Percentiles rank a stretch among this genome's conserved stretches.
phyloP scores from a whole-genome alignment of 64 coral and sea anemone species.

The Astreopora myriophthalma region DNA sequence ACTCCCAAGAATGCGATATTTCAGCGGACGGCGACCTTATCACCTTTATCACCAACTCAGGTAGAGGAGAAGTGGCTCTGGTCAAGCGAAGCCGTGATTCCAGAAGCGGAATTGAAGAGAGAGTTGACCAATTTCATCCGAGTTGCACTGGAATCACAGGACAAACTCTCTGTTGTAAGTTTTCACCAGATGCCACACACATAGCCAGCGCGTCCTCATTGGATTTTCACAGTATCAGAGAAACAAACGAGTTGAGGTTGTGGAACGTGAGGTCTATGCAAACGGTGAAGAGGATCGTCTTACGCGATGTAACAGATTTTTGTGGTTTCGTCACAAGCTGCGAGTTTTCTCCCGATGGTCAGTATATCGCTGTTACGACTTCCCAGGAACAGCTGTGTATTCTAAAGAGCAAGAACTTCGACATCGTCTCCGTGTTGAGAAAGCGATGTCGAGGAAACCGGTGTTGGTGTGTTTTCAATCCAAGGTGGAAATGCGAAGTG shows the following conservation, averaged over 20 bases:
- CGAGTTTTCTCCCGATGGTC: conserved; percentile 87
- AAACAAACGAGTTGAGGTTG: conserved; percentile 89
- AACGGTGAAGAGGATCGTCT: conserved; percentile 72
- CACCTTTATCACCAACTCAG: conserved; percentile 79
- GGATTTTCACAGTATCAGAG: conserved; percentile 92
- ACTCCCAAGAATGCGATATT: conserved; percentile 91
- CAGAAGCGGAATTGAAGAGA: conserved; percentile 68
- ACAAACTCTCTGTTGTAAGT: conserved; percentile 87
- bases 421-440: conserved; percentile 80
- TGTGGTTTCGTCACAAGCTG: conserved; percentile 93
- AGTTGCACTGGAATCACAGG: conserved; percentile 82
- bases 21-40: conserved; percentile 83
- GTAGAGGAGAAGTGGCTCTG: conserved; percentile 82
- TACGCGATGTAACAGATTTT: conserved; percentile 85
- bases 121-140: conserved; percentile 79
- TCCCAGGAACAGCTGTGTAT: conserved; percentile 91
- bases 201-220: conserved; percentile 83
- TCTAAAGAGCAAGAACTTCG: conserved; percentile 81
- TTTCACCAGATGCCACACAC: conserved; percentile 78
- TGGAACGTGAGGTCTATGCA: conserved; percentile 93
- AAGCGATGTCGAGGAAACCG: conserved; percentile 85
- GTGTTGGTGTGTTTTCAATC: conserved; percentile 91
- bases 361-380: conserved; percentile 80
- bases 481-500: conserved; percentile 57
- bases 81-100: conserved; percentile 71